A percentile compares a stretch with the other conserved stretches of the same genome.
These are phyloP conservation scores for Baryphthengus martii DNA, from an alignment of 2,113 vertebrate species.

Conservation along the genomic window DNA sequence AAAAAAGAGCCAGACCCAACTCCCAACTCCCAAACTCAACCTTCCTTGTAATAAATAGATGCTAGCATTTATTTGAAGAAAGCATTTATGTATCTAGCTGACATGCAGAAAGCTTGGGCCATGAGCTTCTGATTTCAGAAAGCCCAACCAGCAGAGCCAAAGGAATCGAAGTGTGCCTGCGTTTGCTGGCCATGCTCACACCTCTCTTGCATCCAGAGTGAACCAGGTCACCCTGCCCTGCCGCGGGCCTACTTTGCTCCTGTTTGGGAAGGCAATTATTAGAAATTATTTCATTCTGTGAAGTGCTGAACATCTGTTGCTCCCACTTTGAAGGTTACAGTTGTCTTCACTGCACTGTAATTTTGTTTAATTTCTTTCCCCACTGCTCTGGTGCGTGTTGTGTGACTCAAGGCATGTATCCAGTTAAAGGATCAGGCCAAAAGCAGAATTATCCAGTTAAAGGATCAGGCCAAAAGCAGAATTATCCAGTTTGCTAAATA, in stretches of 20 bases:
- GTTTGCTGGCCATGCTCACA: rapidly evolving
- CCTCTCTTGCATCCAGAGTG: not conserved
- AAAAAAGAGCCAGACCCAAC: not conserved
- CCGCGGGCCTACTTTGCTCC: not conserved
- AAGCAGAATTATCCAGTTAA: not conserved
- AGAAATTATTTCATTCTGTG: not conserved
- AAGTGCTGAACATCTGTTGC: not conserved
- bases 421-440: not conserved
- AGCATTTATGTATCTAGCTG: too few species aligned
- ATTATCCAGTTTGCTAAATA: not conserved
- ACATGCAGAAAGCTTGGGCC: not conserved
- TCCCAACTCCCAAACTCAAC: not conserved
- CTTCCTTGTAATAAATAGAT: not conserved
- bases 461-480: not conserved
- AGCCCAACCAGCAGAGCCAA: not conserved
- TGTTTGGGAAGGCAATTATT: not conserved
- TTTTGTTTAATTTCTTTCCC: not conserved
- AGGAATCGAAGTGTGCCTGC: not conserved
- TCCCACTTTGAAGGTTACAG: not conserved
- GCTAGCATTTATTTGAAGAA: too few species aligned
- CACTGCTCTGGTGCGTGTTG: not conserved
- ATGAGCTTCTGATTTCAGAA: not conserved
- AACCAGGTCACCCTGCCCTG: not conserved
- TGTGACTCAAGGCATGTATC: not conserved
- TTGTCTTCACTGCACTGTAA: not conserved